phyloP scores from a whole-genome alignment of 2,113 vertebrate genomes.

The Tringa solitaria region DNA sequence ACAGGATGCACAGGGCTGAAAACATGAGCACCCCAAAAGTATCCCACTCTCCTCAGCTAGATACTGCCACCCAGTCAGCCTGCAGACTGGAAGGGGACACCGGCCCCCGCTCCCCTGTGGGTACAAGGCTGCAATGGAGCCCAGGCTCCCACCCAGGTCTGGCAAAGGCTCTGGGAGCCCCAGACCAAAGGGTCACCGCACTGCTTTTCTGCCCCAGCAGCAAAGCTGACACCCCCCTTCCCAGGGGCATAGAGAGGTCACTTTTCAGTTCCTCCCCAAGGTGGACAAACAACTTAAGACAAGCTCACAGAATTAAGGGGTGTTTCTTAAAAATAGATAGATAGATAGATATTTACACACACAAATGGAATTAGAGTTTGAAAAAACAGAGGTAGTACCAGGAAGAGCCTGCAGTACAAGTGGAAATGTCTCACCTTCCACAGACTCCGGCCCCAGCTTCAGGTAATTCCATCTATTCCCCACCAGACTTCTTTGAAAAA shows the following conservation, averaged over 20 bases:
- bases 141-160: not conserved
- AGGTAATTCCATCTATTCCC: not conserved
- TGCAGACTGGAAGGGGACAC: not conserved
- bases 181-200: not conserved
- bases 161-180: not conserved
- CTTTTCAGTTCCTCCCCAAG: not conserved
- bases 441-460: not conserved
- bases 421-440: not conserved
- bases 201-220: too few species aligned
- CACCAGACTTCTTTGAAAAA: not conserved
- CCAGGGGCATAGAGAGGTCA: not conserved
- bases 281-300: not conserved
- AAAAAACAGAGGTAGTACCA: not conserved
- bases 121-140: not conserved
- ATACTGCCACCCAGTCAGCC: not conserved
- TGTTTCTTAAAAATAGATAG: not conserved
- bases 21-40: not conserved
- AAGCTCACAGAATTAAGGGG: not conserved
- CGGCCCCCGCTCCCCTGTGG: not conserved
- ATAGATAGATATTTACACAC: not conserved
- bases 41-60: not conserved
- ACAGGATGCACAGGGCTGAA: not conserved
- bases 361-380: not conserved
- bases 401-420: not conserved
- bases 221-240: not conserved